Percentiles rank a stretch among this genome's conserved stretches.
Conservation (phyloP, 2,797 vertebrate species). For the Hippocampus kuda region DNA sequence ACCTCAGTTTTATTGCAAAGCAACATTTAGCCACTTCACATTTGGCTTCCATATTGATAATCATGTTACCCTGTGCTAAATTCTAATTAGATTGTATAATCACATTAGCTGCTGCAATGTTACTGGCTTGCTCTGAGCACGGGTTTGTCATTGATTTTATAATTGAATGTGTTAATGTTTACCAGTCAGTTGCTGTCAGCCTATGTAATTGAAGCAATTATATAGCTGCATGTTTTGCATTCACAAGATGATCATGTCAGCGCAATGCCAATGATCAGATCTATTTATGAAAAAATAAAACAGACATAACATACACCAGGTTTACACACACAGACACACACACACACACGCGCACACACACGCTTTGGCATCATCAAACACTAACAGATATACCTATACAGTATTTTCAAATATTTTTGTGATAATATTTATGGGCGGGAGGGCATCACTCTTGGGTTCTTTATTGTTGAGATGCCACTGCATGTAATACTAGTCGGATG, state of each 20-base stretch:
- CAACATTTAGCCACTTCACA: slow-evolving; percentile 18
- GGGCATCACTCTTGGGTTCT: too few relatives aligned
- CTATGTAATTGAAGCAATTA: slow-evolving; percentile 3
- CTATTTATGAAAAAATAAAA: too few relatives aligned
- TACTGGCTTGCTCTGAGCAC: slow-evolving; percentile 8
- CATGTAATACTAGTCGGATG: too few relatives aligned
- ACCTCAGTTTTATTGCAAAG: background rate
- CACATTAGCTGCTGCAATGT: slow-evolving; percentile 14
- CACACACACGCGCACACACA: too few relatives aligned
- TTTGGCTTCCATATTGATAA: slow-evolving; percentile 24
- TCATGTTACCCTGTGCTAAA: slow-evolving; percentile 29
- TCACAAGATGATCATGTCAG: slow-evolving; percentile 4
- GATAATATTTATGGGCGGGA: too few relatives aligned
- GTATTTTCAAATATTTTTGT: too few relatives aligned
- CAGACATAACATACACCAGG: too few relatives aligned
- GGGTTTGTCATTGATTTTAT: slow-evolving; percentile 21
- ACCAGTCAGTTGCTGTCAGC: background rate
- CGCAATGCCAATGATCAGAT: background rate
- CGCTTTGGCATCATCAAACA: too few relatives aligned
- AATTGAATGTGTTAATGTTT: slow-evolving; percentile 20
- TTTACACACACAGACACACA: too few relatives aligned
- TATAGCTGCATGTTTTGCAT: background rate
- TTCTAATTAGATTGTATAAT: slow-evolving; percentile 30
- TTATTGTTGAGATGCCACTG: too few relatives aligned
- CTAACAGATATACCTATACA: too few relatives aligned